Percentiles rank a stretch among this genome's conserved stretches.
Conservation (phyloP, 2,113 vertebrate genomes). For the Zapornia atra region DNA sequence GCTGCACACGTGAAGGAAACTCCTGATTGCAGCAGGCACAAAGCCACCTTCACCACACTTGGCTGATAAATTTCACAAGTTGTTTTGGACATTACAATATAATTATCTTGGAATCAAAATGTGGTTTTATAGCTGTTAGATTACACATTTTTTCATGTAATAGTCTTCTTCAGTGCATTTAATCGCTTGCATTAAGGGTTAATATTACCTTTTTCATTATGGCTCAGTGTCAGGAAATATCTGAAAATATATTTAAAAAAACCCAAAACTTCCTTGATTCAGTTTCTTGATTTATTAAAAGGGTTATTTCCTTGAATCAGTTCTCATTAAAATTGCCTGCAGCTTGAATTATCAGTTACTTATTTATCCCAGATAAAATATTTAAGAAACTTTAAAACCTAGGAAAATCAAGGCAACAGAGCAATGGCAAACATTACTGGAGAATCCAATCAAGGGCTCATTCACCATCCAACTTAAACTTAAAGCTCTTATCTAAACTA, state of each 20-base stretch:
- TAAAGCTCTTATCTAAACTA: slow-evolving; percentile 46
- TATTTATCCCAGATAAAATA: neutral
- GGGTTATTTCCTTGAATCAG: neutral
- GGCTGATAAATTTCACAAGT: rapidly evolving
- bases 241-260: neutral
- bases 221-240: neutral
- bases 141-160: neutral
- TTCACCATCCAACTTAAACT: slow-evolving; percentile 18
- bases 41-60: neutral
- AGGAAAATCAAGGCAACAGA: neutral
- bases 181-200: neutral
- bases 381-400: neutral
- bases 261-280: neutral
- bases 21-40: neutral
- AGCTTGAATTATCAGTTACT: neutral
- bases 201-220: neutral
- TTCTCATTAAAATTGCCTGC: neutral
- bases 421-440: neutral
- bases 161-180: neutral
- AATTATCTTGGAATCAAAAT: neutral
- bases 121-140: neutral
- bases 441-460: neutral
- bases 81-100: neutral
- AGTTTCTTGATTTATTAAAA: neutral
- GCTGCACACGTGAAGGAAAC: neutral